Percentiles rank a stretch among this genome's conserved stretches.
These are phyloP conservation scores for Tachina grossa DNA, from an alignment of 2,888 invertebrate genomes.

Conservation along the genomic window DNA sequence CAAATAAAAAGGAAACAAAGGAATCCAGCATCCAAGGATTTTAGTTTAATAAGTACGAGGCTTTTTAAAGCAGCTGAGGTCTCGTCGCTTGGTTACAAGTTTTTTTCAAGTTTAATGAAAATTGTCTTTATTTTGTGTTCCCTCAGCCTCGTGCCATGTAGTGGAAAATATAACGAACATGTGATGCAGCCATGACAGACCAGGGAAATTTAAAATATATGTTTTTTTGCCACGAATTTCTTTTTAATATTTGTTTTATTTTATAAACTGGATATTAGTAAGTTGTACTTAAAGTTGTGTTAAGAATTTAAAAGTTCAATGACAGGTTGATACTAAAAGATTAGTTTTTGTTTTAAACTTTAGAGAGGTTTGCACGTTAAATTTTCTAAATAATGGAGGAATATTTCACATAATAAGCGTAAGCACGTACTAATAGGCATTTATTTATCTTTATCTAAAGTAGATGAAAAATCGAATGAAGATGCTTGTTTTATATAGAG, in stretches of 20 bases:
- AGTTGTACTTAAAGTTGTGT: background rate
- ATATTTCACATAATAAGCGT: too few relatives aligned
- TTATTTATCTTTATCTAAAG: too few relatives aligned
- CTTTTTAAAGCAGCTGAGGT: conserved; percentile 77
- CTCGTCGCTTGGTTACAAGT: conserved; percentile 42
- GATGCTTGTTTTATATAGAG: too few relatives aligned
- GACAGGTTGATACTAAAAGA: conserved; percentile 4
- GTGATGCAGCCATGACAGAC: conserved; percentile 61
- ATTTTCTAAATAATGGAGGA: too few relatives aligned
- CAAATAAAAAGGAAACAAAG: conserved; percentile 48
- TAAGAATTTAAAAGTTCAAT: conserved; percentile 4
- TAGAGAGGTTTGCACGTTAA: too few relatives aligned
- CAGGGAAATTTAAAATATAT: conserved; percentile 24
- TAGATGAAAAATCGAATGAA: too few relatives aligned
- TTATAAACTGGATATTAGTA: too few relatives aligned
- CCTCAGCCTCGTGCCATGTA: background rate
- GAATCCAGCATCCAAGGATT: conserved; percentile 74
- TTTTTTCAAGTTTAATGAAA: conserved; percentile 62
- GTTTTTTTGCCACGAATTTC: too few relatives aligned
- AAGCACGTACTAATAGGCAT: too few relatives aligned
- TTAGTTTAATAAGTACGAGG: conserved; percentile 79
- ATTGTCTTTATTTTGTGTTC: conserved; percentile 44
- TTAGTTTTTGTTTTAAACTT: background rate
- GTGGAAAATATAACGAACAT: background rate
- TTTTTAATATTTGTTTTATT: too few relatives aligned